phyloP scores from a whole-genome alignment of 2,888 invertebrate species.

The Sussaba pulchella region DNA sequence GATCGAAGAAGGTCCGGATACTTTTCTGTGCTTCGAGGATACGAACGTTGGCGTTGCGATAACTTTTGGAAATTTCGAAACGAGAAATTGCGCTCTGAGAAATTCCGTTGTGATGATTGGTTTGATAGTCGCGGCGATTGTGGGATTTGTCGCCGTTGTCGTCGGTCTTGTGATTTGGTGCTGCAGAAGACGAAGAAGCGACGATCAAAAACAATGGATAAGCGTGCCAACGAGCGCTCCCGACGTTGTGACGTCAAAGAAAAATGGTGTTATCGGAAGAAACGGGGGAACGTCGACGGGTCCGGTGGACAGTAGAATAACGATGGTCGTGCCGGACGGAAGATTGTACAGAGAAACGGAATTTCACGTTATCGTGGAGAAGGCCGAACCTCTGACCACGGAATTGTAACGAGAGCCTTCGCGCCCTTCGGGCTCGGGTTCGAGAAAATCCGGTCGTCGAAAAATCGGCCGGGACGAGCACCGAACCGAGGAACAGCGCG shows the following conservation, averaged over 20 bases:
- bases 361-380: constrained; percentile 93
- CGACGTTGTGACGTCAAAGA: constrained; percentile 80
- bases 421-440: constrained; percentile 72
- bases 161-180: constrained; percentile 76
- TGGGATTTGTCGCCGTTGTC: constrained; percentile 70
- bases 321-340: constrained; percentile 91
- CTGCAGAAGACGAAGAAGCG: constrained; percentile 81
- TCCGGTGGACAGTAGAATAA: constrained; percentile 81
- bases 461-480: constrained; percentile 60
- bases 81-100: constrained; percentile 76
- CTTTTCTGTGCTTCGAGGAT: constrained; percentile 78
- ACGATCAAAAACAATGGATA: constrained; percentile 82
- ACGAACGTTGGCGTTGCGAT: constrained; percentile 66
- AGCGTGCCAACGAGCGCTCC: constrained; percentile 82
- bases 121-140: constrained; percentile 70
- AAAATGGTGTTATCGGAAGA: constrained; percentile 86
- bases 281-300: constrained; percentile 61
- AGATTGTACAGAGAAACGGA: constrained; percentile 94
- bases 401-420: constrained; percentile 87
- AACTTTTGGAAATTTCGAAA: constrained; percentile 78
- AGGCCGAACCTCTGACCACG: constrained; percentile 92
- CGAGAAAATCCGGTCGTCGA: constrained; percentile 67
- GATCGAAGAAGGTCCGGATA: constrained; percentile 77
- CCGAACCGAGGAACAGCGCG: constrained; percentile 59
- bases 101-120: constrained; percentile 78